A percentile compares a stretch with the other conserved stretches of the same genome.
Evolutionary conservation across 2,888 invertebrate species (phyloP).

Genomic region (Apantesis nais): DNA sequence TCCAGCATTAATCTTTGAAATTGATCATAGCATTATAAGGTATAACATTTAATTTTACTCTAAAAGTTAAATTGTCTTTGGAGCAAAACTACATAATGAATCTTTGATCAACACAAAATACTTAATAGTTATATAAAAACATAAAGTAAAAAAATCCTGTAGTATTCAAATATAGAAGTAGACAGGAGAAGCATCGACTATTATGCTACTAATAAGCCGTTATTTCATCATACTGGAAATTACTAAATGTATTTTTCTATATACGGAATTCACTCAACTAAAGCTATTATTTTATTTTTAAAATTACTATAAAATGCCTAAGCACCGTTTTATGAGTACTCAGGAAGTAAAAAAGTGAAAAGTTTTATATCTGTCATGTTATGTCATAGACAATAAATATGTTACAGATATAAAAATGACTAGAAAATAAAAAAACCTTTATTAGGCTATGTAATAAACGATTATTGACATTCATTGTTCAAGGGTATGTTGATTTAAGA

Average conservation of each 20-base stretch:
- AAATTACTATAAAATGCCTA: not conserved
- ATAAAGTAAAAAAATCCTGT: not conserved
- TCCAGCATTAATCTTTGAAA: constrained; percentile 41
- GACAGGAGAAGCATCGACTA: not conserved
- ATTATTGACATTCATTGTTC: not conserved
- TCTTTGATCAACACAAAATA: not conserved
- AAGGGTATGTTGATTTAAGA: not conserved
- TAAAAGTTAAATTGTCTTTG: constrained; percentile 12
- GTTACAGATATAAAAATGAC: not conserved
- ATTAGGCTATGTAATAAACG: not conserved
- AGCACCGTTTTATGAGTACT: not conserved
- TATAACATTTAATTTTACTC: constrained; percentile 2
- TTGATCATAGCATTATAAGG: constrained; percentile 19
- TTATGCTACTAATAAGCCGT: not conserved
- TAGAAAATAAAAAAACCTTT: not conserved
- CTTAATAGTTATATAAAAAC: not conserved
- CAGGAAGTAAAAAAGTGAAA: not conserved
- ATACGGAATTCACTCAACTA: not conserved
- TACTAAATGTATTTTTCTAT: not conserved
- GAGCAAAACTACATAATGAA: constrained; percentile 2
- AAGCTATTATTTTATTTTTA: not conserved
- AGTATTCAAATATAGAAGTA: not conserved
- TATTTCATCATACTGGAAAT: not conserved
- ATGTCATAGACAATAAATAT: not conserved
- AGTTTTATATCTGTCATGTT: not conserved